These are phyloP conservation scores for Anguilla marmorata DNA, from an alignment of 2,797 vertebrate genomes.

Conservation along the genomic window DNA sequence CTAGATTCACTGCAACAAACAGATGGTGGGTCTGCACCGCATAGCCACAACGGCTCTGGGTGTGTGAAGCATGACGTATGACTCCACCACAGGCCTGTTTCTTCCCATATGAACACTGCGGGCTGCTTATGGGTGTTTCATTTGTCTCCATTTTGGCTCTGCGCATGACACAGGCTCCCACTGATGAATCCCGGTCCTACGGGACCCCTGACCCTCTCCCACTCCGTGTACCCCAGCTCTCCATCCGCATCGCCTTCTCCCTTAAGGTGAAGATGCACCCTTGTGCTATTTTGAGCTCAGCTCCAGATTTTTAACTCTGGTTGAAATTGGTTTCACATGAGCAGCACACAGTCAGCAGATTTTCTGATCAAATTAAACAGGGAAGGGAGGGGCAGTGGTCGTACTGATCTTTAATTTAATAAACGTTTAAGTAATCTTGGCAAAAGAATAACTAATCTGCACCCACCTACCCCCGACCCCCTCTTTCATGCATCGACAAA, in stretches of 20 bases:
- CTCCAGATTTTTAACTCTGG: slow-evolving; percentile 48
- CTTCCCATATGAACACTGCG: slow-evolving; percentile 30
- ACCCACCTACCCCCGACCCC: slow-evolving; percentile 35
- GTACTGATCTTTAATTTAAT: slow-evolving; percentile 58
- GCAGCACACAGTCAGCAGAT: slow-evolving; percentile 62
- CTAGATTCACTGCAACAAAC: slow-evolving; percentile 39
- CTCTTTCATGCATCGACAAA: neutral
- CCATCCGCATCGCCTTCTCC: neutral
- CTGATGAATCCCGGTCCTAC: neutral
- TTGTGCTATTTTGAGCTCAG: slow-evolving; percentile 49
- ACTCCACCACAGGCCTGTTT: slow-evolving; percentile 41
- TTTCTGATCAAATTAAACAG: slow-evolving; percentile 71
- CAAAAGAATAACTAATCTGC: slow-evolving; percentile 28
- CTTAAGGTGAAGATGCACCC: slow-evolving; percentile 45
- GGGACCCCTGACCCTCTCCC: neutral
- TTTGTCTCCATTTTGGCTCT: neutral
- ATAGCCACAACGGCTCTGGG: slow-evolving; percentile 42
- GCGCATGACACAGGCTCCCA: neutral
- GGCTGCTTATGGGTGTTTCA: slow-evolving; percentile 2
- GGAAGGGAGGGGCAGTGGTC: slow-evolving; percentile 42
- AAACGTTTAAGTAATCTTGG: slow-evolving; percentile 44
- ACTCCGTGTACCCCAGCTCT: neutral
- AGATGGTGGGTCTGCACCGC: slow-evolving; percentile 45
- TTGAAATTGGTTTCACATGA: slow-evolving; percentile 79
- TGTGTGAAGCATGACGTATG: slow-evolving; percentile 41